A percentile compares a stretch with the other conserved stretches of the same genome.
phyloP scores from a whole-genome alignment of 2,888 invertebrate species.

The Muschampia plurimacula region DNA sequence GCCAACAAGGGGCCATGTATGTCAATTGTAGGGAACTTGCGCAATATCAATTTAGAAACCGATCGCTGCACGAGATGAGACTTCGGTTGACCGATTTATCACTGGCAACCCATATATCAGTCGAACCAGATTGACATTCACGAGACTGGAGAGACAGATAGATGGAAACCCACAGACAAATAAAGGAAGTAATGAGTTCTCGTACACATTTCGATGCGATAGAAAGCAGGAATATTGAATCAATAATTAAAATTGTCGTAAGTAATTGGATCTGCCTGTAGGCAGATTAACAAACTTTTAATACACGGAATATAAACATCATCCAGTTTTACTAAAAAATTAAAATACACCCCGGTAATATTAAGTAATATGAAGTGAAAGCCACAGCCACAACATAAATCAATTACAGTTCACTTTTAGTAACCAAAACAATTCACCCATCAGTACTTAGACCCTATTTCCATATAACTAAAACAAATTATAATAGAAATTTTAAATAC shows the following conservation, averaged over 20 bases:
- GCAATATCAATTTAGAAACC: slow-evolving; percentile 32
- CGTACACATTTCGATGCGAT: no score
- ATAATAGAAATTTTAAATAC: no score
- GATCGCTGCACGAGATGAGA: slow-evolving; percentile 23
- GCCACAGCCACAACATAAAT: no score
- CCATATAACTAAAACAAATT: no score
- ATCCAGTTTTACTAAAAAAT: no score
- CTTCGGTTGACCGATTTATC: slow-evolving; percentile 34
- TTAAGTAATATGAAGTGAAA: no score
- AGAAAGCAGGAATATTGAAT: neutral
- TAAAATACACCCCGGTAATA: no score
- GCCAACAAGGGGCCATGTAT: no score
- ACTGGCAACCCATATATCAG: slow-evolving; percentile 31
- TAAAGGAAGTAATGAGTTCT: neutral
- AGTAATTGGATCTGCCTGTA: neutral
- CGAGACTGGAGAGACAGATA: slow-evolving; percentile 17
- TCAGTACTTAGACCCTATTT: no score
- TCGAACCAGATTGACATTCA: slow-evolving; percentile 18
- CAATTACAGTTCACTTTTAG: no score
- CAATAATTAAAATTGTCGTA: neutral
- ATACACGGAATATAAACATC: slow-evolving; percentile 12
- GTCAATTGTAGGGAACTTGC: slow-evolving; percentile 22
- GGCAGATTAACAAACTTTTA: neutral
- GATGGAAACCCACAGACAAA: slow-evolving; percentile 8
- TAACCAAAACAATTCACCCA: no score